These are phyloP conservation scores for Chrysemys picta DNA, from an alignment of 2,113 vertebrate genomes.

Conservation along the genomic window DNA sequence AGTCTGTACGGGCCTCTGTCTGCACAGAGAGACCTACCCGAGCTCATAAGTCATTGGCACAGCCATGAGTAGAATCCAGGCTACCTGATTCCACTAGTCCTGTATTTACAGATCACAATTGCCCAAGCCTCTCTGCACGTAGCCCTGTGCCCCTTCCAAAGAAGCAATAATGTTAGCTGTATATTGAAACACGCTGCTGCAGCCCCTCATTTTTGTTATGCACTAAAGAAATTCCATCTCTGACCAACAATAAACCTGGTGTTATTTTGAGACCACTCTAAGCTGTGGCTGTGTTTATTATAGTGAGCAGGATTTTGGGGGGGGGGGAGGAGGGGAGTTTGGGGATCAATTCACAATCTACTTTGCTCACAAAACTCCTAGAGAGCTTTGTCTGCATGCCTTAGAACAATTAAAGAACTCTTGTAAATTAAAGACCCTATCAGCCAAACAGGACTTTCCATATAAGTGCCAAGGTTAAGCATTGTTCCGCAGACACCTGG, in stretches of 20 bases:
- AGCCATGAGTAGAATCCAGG: not conserved
- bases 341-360: not conserved
- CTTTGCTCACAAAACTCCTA: not conserved
- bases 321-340: no score
- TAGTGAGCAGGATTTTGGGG: not conserved
- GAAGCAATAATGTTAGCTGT: not conserved
- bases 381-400: slow-evolving; percentile 4
- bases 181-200: not conserved
- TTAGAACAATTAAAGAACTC: slow-evolving; percentile 55
- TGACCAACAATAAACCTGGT: not conserved
- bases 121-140: not conserved
- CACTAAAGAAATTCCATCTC: not conserved
- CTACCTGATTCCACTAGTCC: not conserved
- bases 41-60: no score
- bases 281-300: not conserved
- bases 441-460: slow-evolving; percentile 27
- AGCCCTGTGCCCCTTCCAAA: not conserved
- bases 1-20: not conserved
- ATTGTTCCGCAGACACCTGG: slow-evolving; percentile 69
- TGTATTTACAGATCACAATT: not conserved
- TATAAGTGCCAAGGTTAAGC: not conserved
- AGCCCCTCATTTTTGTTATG: not conserved
- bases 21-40: no score
- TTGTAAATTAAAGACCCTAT: slow-evolving; percentile 25
- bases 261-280: not conserved